These are phyloP conservation scores for Troilus luridus DNA, from an alignment of 2,888 invertebrate species.

Conservation along the genomic window DNA sequence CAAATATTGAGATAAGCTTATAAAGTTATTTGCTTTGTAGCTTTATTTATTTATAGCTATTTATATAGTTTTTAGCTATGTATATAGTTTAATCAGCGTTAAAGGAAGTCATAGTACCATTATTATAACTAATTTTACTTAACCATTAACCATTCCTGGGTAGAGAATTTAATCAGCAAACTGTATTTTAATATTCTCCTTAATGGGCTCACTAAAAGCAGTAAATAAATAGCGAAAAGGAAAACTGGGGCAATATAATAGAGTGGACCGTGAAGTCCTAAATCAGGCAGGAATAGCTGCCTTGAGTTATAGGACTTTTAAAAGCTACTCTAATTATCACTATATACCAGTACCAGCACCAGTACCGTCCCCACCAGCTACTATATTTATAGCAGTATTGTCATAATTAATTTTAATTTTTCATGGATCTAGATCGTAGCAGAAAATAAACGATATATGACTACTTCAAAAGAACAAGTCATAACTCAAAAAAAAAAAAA, in stretches of 20 bases:
- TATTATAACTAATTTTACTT: not conserved
- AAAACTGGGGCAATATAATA: not conserved
- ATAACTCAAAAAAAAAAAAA: too few species aligned
- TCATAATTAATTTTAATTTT: too few species aligned
- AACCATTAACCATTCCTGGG: too few species aligned
- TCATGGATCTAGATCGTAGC: too few species aligned
- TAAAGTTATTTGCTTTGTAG: too few species aligned
- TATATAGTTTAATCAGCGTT: too few species aligned
- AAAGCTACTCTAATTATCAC: not conserved
- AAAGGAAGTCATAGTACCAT: not conserved
- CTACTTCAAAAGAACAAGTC: too few species aligned
- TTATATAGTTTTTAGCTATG: too few species aligned
- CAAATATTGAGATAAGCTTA: too few species aligned
- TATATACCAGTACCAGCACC: not conserved
- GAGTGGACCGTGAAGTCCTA: not conserved
- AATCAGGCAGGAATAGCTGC: not conserved
- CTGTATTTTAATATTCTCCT: not conserved
- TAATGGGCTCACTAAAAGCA: not conserved
- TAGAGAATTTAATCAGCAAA: not conserved
- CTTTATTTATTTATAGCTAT: too few species aligned
- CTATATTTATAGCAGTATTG: too few species aligned
- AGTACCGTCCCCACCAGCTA: not conserved
- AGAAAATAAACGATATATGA: too few species aligned
- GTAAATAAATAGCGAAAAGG: not conserved
- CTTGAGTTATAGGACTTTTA: not conserved